These are phyloP conservation scores for Nixonia krombeini DNA, from an alignment of 1,140 invertebrate genomes.

Conservation along the genomic window DNA sequence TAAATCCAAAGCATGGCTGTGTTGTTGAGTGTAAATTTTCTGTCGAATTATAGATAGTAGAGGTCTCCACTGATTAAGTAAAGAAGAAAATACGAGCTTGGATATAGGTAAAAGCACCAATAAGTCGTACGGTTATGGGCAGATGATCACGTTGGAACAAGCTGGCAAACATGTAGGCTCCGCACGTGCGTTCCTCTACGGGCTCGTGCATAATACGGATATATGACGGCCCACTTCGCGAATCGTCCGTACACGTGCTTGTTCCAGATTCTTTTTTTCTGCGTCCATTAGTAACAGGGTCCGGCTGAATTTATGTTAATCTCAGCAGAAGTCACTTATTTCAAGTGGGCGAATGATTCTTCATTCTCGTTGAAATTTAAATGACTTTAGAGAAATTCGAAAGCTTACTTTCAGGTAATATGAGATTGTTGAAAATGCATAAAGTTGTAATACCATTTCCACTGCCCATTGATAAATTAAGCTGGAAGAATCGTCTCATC, in stretches of 20 bases:
- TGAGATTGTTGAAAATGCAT: conserved; percentile 14
- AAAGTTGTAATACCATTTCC: too few species aligned
- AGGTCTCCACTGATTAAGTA: conserved; percentile 5
- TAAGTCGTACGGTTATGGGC: conserved; percentile 55
- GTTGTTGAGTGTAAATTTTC: too few species aligned
- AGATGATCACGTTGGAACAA: conserved; percentile 55
- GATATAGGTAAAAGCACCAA: conserved; percentile 35
- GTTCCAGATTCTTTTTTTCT: conserved; percentile 54
- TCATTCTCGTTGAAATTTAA: conserved; percentile 41
- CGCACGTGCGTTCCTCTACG: conserved; percentile 59
- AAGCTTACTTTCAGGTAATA: conserved; percentile 29
- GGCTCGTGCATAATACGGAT: conserved; percentile 55
- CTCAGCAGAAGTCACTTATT: conserved; percentile 40
- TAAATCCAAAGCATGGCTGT: too few species aligned
- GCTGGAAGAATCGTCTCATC: too few species aligned
- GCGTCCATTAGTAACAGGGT: conserved; percentile 29
- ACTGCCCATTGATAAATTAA: too few species aligned
- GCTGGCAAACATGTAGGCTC: conserved; percentile 65
- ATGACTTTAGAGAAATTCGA: conserved; percentile 42
- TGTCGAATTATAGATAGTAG: too few species aligned
- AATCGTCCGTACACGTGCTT: conserved; percentile 43
- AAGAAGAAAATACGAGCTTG: conserved; percentile 19
- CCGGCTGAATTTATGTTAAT: conserved; percentile 21
- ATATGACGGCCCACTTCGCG: conserved; percentile 62
- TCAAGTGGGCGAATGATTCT: conserved; percentile 31